Conservation (phyloP, 2,888 invertebrate species). For the Chymomyza caudatula region DNA sequence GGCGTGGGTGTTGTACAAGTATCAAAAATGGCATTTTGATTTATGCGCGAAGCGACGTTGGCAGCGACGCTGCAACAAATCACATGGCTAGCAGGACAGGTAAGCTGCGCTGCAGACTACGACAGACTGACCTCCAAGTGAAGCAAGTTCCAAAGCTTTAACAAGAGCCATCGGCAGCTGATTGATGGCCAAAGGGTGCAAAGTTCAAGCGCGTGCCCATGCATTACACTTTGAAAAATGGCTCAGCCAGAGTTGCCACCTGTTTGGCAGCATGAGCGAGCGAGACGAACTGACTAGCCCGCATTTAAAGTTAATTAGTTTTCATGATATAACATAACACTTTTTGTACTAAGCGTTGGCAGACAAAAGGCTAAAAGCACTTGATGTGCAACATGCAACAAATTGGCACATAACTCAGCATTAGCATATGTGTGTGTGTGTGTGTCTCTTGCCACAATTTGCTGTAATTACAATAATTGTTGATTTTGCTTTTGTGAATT, state of each 20-base stretch:
- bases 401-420: not conserved
- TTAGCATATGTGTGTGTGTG: not conserved
- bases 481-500: not conserved
- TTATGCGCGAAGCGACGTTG: conserved; percentile 38
- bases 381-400: not conserved
- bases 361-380: not conserved
- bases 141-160: not conserved
- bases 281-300: not conserved
- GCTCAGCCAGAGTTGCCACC: not conserved
- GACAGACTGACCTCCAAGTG: not conserved
- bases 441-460: conserved; percentile 14
- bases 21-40: conserved; percentile 63
- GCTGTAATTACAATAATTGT: conserved; percentile 31
- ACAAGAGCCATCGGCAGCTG: conserved; percentile 18
- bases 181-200: conserved; percentile 38
- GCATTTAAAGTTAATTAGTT: conserved; percentile 19
- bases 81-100: conserved; percentile 33
- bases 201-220: conserved; percentile 33
- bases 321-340: not conserved
- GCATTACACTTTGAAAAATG: conserved; percentile 22
- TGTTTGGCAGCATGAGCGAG: not conserved
- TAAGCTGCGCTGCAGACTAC: not conserved
- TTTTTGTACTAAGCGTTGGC: not conserved
- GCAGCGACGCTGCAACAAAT: conserved; percentile 52
- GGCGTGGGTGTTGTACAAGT: conserved; percentile 29